Base-by-base conservation (phyloP, 37 sponge, comb jelly and placozoan species). In the Cladorhizidae sp. region DNA sequence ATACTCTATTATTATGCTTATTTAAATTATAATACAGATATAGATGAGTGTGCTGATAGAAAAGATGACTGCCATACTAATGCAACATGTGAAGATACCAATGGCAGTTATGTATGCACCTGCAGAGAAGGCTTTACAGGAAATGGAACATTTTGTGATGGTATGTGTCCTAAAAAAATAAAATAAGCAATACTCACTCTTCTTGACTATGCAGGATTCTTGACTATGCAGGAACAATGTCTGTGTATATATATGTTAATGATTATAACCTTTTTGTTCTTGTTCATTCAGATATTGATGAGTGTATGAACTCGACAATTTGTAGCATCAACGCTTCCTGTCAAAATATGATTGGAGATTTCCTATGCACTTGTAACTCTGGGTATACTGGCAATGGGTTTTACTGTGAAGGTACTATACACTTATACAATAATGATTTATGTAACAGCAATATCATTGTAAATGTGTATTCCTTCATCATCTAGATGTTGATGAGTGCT, bases 31-130 rank as follows among this genome's bases (percentile, higher is more conserved):
- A 15, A 12, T 45, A 45, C 49, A 85, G 86, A 85, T 51, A 78
- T 77, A 29, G 49, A 85, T 71, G 86, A 85, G 64, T 85, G 86
- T 78, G 18, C 50, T 0, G 45, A 71, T 36, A 54, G 25, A 0
- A 43, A 14, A 22, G 54, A 63, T 41, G 63, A 50, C 63, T 82
- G 83, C 36, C n/a, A 82, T 40, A 51, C 22, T 7, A 81, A 71
- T 59, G 85, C 85, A 31, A 43, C 35, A 22, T 87, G 88, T 70
- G 42, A 49, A 61, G 59, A 87, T 52, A 81, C 83, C 32, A 38
- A 14, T 58, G 88, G 88, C 33, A 87, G 88, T 70, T 87, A 61
- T 71, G 58, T 8, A 26, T 89, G 89, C 70, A n/a, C 40, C 29
- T 80, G 81, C 31, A 1, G 29, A 57, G 35, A 37, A 40, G 81